phyloP scores from a whole-genome alignment of 2,797 vertebrate genomes.

The Rhadinocentrus ornatus region DNA sequence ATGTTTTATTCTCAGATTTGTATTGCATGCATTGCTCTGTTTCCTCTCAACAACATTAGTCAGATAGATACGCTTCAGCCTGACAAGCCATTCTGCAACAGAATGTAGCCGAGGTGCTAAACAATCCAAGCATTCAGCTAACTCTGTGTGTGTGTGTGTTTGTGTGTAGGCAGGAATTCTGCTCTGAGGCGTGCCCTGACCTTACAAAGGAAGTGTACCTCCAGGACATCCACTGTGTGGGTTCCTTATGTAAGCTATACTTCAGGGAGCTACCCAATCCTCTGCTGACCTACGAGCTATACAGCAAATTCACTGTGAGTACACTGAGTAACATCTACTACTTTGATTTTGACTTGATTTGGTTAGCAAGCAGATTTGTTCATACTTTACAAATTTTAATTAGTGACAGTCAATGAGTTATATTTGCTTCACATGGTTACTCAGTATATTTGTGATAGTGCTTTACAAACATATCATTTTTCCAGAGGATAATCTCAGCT shows the following conservation, averaged over 20 bases:
- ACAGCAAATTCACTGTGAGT: conserved; percentile 84
- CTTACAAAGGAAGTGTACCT: conserved; percentile 98
- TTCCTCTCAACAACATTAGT: neutral
- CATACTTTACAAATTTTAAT: conserved; percentile 8
- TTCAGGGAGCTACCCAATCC: conserved; percentile 98
- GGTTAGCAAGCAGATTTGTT: conserved; percentile 9
- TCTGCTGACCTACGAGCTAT: conserved; percentile 94
- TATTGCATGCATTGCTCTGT: neutral
- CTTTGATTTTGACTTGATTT: neutral
- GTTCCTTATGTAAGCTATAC: conserved; percentile 97
- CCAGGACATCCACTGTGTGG: conserved; percentile 99
- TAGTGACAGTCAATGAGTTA: conserved; percentile 5
- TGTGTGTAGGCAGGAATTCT: conserved; percentile 93
- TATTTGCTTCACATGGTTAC: conserved; percentile 1
- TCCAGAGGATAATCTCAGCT: neutral
- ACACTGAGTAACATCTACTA: conserved; percentile 20
- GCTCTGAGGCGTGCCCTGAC: conserved; percentile 93
- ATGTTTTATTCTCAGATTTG: conserved; percentile 3
- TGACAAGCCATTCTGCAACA: conserved; percentile 16
- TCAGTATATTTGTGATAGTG: conserved; percentile 17
- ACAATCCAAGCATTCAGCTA: conserved; percentile 64
- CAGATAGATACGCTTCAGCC: conserved; percentile 1
- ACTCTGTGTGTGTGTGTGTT: conserved; percentile 48
- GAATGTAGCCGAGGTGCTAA: conserved; percentile 25
- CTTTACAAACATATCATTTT: conserved; percentile 8